Conservation (phyloP, 2,113 vertebrate species). For the Rhabdomys dilectus region DNA sequence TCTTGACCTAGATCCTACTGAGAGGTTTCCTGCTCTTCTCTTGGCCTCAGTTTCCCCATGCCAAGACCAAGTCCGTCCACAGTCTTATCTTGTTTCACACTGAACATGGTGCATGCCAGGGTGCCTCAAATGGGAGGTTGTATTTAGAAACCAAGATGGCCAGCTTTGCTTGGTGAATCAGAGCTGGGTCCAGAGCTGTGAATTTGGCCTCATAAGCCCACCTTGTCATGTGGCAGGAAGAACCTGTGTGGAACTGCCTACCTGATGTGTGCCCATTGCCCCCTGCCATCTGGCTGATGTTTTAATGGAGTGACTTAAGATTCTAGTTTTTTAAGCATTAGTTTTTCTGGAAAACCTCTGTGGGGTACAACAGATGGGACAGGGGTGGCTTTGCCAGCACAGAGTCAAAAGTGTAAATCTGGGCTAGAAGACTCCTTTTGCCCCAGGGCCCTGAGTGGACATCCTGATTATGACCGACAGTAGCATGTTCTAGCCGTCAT, state of each 20-base stretch:
- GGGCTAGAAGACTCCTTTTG: constrained; percentile 62
- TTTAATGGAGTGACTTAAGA: background rate
- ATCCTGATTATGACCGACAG: constrained; percentile 8
- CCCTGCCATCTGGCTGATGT: background rate
- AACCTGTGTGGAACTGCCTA: background rate
- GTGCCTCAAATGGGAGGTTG: background rate
- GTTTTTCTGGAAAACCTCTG: constrained; percentile 22
- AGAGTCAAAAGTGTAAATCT: constrained; percentile 73
- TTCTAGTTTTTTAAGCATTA: background rate
- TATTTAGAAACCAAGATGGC: background rate
- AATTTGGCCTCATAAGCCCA: background rate
- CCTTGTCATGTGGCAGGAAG: rapidly evolving
- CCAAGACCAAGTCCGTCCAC: background rate
- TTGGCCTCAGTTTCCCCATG: background rate
- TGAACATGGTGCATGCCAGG: background rate
- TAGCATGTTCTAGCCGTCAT: background rate
- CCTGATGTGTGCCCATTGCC: rapidly evolving
- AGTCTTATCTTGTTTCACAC: background rate
- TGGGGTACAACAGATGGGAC: background rate
- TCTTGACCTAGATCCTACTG: no score
- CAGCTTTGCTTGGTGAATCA: background rate
- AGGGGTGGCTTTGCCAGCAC: constrained; percentile 23
- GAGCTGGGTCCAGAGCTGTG: background rate
- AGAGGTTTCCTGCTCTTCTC: background rate
- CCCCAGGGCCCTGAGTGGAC: background rate